Percentiles rank a stretch among this genome's conserved stretches.
Conservation (phyloP, 1,140 invertebrate species). For the Listronotus oregonensis region DNA sequence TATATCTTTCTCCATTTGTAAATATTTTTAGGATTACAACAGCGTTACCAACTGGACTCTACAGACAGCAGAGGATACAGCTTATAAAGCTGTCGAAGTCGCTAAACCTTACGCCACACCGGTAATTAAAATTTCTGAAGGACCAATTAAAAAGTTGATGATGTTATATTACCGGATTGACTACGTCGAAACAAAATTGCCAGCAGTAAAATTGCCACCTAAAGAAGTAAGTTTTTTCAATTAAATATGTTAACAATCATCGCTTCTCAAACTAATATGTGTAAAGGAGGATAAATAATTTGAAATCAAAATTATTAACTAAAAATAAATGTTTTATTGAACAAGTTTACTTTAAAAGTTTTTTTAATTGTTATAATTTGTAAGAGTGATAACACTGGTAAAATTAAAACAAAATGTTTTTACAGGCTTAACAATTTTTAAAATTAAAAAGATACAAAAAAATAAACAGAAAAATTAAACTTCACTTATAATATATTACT, state of each 20-base stretch:
- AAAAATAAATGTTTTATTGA: too few relatives aligned
- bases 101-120: slow-evolving; percentile 58
- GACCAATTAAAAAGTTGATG: slow-evolving; percentile 58
- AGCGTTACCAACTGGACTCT: slow-evolving; percentile 62
- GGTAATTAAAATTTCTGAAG: slow-evolving; percentile 58
- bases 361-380: too few relatives aligned
- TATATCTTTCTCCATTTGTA: too few relatives aligned
- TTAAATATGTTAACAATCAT: background rate
- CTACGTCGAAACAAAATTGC: slow-evolving; percentile 59
- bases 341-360: too few relatives aligned
- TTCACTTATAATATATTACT: too few relatives aligned
- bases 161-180: slow-evolving; percentile 58
- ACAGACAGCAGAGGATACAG: slow-evolving; percentile 61
- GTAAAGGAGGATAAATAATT: background rate
- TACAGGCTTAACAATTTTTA: too few relatives aligned
- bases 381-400: too few relatives aligned
- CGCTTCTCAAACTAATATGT: background rate
- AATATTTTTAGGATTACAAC: slow-evolving; percentile 60
- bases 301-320: background rate
- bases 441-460: too few relatives aligned
- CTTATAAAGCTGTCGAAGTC: slow-evolving; percentile 57
- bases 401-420: too few relatives aligned
- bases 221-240: slow-evolving; percentile 55
- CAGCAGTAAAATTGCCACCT: slow-evolving; percentile 58
- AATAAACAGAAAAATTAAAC: too few relatives aligned